Conservation (phyloP, 2,888 invertebrate species). For the Pedicia rivosa region DNA sequence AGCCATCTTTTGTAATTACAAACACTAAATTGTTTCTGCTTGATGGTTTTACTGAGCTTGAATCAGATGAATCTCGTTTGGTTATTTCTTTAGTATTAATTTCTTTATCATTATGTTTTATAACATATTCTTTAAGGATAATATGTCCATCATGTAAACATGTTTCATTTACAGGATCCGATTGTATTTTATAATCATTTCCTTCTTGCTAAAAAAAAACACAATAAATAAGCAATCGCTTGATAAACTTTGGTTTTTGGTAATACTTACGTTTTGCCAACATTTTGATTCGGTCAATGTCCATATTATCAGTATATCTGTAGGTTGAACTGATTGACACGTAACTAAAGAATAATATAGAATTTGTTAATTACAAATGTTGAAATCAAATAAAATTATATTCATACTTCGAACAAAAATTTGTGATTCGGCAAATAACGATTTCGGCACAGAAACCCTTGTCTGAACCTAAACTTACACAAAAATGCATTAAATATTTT, state of each 20-base stretch:
- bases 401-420: slow-evolving; percentile 50
- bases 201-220: not conserved
- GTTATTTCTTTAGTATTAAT: not conserved
- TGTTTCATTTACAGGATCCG: not conserved
- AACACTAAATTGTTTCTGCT: slow-evolving; percentile 35
- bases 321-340: slow-evolving; percentile 27
- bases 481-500: slow-evolving; percentile 6
- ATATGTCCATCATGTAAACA: not conserved
- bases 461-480: slow-evolving; percentile 32
- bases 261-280: slow-evolving; percentile 38
- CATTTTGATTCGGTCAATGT: slow-evolving; percentile 39
- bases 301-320: slow-evolving; percentile 34
- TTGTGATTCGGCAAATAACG: slow-evolving; percentile 51
- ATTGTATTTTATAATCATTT: not conserved
- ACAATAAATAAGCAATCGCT: too few species aligned
- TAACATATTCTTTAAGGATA: not conserved
- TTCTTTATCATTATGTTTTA: not conserved
- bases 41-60: not conserved
- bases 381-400: slow-evolving; percentile 1
- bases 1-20: slow-evolving; percentile 48
- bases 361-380: slow-evolving; percentile 5
- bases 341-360: slow-evolving; percentile 27
- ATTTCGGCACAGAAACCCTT: slow-evolving; percentile 39
- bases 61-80: not conserved
- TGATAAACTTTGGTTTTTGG: too few species aligned